A percentile compares a stretch with the other conserved stretches of the same genome.
Evolutionary conservation across 2,888 invertebrate species (phyloP).

Genomic region (Stenolophus ochropezus): DNA sequence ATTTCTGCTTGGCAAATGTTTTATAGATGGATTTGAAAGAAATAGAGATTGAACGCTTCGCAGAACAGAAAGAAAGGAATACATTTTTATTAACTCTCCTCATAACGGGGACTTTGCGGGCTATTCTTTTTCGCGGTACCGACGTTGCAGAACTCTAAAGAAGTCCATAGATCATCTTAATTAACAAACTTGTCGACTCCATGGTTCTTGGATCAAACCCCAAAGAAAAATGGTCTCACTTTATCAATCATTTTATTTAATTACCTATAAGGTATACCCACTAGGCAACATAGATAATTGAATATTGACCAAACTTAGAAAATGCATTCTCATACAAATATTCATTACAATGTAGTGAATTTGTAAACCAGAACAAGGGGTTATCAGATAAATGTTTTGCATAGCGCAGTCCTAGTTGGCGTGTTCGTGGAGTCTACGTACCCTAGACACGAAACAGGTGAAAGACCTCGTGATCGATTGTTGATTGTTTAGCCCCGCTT

Average conservation of each 20-base stretch:
- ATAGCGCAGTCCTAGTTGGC: neutral
- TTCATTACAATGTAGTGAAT: too few species aligned
- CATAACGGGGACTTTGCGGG: neutral
- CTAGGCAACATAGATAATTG: too few species aligned
- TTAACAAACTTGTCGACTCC: too few species aligned
- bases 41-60: neutral
- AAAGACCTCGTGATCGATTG: conserved; percentile 37
- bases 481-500: conserved; percentile 32
- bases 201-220: too few species aligned
- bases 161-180: neutral
- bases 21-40: conserved; percentile 15
- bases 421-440: conserved; percentile 4
- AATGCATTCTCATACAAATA: too few species aligned
- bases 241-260: too few species aligned
- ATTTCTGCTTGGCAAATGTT: neutral
- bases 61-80: conserved; percentile 1
- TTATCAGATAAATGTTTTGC: neutral
- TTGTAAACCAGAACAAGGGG: neutral
- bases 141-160: neutral
- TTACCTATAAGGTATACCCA: too few species aligned
- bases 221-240: too few species aligned
- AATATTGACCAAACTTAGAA: too few species aligned
- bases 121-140: neutral
- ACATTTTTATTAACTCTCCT: conserved; percentile 15
- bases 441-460: conserved; percentile 39